Conservation (phyloP, 2,797 vertebrate species). For the Myiotriccus ornatus region DNA sequence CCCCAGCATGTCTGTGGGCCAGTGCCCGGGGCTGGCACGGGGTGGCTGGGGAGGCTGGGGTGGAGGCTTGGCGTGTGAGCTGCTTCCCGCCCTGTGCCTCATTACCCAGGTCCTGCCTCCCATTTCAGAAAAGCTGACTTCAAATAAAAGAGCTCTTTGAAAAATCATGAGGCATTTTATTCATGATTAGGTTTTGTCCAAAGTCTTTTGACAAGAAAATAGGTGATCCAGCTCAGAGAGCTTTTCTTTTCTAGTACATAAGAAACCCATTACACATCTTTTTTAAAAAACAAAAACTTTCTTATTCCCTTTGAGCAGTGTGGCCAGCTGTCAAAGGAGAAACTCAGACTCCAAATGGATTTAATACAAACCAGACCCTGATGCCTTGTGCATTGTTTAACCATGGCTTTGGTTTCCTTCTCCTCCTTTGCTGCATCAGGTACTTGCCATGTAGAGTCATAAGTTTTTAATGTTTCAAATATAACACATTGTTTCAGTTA, state of each 20-base stretch:
- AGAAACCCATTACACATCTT: conserved; percentile 77
- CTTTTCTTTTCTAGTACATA: conserved; percentile 70
- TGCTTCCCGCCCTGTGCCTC: background rate
- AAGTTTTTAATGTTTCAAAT: conserved; percentile 53
- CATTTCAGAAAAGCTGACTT: conserved; percentile 66
- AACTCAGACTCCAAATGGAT: conserved; percentile 58
- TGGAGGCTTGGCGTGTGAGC: background rate
- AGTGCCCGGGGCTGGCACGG: fast-evolving
- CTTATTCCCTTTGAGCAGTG: conserved; percentile 67
- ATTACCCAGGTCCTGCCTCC: conserved; percentile 59
- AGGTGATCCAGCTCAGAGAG: conserved; percentile 71
- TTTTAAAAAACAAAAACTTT: conserved; percentile 61
- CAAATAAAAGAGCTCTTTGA: conserved; percentile 70
- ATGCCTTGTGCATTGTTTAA: conserved; percentile 64
- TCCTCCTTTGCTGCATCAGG: conserved; percentile 1
- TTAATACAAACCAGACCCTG: conserved; percentile 61
- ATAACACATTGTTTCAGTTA: conserved; percentile 48
- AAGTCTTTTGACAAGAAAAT: conserved; percentile 82
- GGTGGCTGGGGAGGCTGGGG: background rate
- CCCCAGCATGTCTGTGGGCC: fast-evolving
- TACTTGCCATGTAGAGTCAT: conserved; percentile 43
- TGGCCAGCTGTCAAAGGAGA: conserved; percentile 74
- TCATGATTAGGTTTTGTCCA: conserved; percentile 77
- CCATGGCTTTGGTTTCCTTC: conserved; percentile 44
- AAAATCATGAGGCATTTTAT: conserved; percentile 73